These are phyloP conservation scores for Pemphigus obesinymphae DNA, from an alignment of 1,140 invertebrate species.

Conservation along the genomic window DNA sequence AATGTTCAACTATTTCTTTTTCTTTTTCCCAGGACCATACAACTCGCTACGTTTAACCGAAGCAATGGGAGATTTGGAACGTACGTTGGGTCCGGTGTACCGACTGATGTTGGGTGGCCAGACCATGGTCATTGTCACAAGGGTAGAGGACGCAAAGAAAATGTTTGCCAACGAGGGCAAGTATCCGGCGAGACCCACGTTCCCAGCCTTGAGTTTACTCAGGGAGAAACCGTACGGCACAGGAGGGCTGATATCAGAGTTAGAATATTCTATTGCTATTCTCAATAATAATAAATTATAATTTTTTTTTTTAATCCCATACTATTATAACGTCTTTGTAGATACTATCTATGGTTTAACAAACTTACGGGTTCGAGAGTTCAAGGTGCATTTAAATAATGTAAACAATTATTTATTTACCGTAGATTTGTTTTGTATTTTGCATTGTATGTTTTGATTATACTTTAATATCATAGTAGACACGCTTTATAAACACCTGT, in stretches of 20 bases:
- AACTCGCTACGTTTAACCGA: constrained; percentile 49
- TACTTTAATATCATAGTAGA: background rate
- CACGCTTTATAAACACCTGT: background rate
- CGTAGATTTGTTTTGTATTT: background rate
- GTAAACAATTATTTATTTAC: background rate
- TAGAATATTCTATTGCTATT: background rate
- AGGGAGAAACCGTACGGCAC: constrained; percentile 48
- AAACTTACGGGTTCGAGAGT: background rate
- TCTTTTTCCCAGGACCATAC: constrained; percentile 48
- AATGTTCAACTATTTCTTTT: background rate
- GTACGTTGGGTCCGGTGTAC: constrained; percentile 50
- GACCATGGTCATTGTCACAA: constrained; percentile 48
- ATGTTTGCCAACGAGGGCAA: constrained; percentile 50
- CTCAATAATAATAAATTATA: no score
- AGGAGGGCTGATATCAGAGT: constrained; percentile 50
- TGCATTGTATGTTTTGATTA: background rate
- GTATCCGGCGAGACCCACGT: constrained; percentile 48
- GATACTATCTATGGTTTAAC: background rate
- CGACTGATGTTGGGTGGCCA: constrained; percentile 48
- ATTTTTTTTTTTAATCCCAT: no score
- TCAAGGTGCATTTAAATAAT: constrained; percentile 6
- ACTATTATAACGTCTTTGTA: background rate
- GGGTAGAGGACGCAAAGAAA: constrained; percentile 49
- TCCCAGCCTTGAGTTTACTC: constrained; percentile 49
- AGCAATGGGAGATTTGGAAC: constrained; percentile 49